Evolutionary conservation across 23 tunicate genomes (phyloP), one percentile per base, ranked within the genome.

Genomic region (Aplidium turbinatum): DNA sequence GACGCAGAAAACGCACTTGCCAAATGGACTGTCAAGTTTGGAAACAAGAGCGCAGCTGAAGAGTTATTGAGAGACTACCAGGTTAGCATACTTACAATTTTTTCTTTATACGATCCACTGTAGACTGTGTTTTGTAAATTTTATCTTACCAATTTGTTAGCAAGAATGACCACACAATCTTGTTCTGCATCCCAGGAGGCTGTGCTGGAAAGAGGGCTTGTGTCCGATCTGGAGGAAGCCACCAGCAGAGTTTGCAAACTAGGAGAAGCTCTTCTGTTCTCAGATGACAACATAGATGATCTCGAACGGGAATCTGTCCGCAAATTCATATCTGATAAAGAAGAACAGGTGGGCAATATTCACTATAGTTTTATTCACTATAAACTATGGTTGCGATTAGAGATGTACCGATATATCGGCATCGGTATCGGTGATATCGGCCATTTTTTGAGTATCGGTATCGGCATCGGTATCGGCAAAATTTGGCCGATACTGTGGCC

Each of bases 331-430:
- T 70, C 82, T 13, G 83, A 77, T 29, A 77, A 78, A 56, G 82
- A 68, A n/a, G 78, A 82, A 46, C 92, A 85, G 83, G 92, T 79
- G 1, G 1, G n/a, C n/a, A n/a, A n/a, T n/a, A n/a, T n/a, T n/a
- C n/a, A n/a, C n/a, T n/a, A n/a, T n/a, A n/a, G n/a, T n/a, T n/a
- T n/a, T n/a, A n/a, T n/a, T n/a, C n/a, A n/a, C n/a, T n/a, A n/a
- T n/a, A n/a, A n/a, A n/a, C n/a, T n/a, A n/a, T n/a, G n/a, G n/a
- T n/a, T n/a, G n/a, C n/a, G n/a, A n/a, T n/a, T n/a, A n/a, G n/a
- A n/a, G n/a, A n/a, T n/a, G n/a, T n/a, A n/a, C n/a, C n/a, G n/a
- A n/a, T n/a, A n/a, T n/a, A n/a, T n/a, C n/a, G n/a, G n/a, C n/a
- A n/a, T n/a, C n/a, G n/a, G n/a, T n/a, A n/a, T n/a, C n/a, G n/a